Evolutionary conservation across 1,140 invertebrate species (phyloP), one percentile per base, ranked within the genome.

Genomic region (Danaus melanippus): DNA sequence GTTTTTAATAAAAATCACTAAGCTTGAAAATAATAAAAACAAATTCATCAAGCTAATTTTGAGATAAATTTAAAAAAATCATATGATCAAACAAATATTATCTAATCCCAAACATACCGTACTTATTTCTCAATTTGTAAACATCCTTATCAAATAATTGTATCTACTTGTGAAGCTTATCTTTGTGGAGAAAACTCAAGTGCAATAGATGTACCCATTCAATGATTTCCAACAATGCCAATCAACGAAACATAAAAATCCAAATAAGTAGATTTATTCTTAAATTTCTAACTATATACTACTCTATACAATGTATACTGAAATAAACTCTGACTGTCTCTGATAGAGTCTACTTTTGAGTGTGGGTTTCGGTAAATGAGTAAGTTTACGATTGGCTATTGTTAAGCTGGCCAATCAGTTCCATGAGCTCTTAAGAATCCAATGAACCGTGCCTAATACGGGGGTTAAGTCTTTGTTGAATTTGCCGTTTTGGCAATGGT

Each of bases 201-300:
- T 59, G 73, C 60, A 56, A 48, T 58, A 49, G 42, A 40, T 52
- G 52, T 66, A 68, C 66, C 66, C 67, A 59, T 63, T 42, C 58
- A 53, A 60, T 69, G 67, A 75, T 58, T 71, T 69, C 74, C 80
- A 77, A 83, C 82, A 83, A 83, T 80, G 72, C 67, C 75, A 85
- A 83, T 85, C 82, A 85, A 80, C 82, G 80, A 79, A 79, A 82
- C 82, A 81, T 77, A 67, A 84, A 32, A 81, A 84, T 82, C 80
- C 79, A 66, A 64, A 69, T 80, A 80, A 85, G 76, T 70, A 82
- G 75, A 82, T 67, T 77, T 66, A 72, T 68, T 72, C 70, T 63
- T 64, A 56, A 45, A 53, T 52, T 46, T 12, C 41, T 45, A 9
- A 11, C 43, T 5, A 32, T 7, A 56, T 46, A 60, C 43, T 47